Percentiles rank a stretch among this genome's conserved stretches.
These are phyloP conservation scores for Rhinoraja longicauda DNA, from an alignment of 2,797 vertebrate species.

Conservation along the genomic window DNA sequence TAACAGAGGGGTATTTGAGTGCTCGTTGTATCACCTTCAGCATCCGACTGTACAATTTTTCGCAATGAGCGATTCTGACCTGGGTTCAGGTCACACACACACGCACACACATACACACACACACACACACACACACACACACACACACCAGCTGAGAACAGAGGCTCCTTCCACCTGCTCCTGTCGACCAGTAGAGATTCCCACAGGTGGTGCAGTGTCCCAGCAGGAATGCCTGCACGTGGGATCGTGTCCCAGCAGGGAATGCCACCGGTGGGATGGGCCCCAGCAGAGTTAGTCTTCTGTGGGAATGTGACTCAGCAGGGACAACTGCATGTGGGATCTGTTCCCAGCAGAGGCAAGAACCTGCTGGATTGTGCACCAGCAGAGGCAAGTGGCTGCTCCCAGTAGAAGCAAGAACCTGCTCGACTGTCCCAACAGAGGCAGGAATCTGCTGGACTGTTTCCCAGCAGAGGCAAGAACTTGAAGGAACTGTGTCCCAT, in stretches of 20 bases:
- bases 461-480: too few relatives aligned
- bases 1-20: neutral
- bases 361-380: too few relatives aligned
- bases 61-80: neutral
- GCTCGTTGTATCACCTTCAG: neutral
- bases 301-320: neutral
- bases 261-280: neutral
- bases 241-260: neutral
- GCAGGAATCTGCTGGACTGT: too few relatives aligned
- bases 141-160: neutral
- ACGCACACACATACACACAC: too few relatives aligned
- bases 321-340: accelerated
- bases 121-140: neutral
- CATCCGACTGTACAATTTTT: neutral
- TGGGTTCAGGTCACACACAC: neutral
- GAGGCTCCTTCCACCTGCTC: too few relatives aligned
- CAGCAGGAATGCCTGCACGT: neutral
- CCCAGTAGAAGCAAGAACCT: too few relatives aligned
- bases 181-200: neutral
- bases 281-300: neutral
- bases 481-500: too few relatives aligned
- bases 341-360: neutral
- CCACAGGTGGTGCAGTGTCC: neutral
- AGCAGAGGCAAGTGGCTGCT: too few relatives aligned
- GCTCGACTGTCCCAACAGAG: too few relatives aligned